Percentiles rank a stretch among this genome's conserved stretches.
These are phyloP conservation scores for Diplodus sargus DNA, from an alignment of 2,797 vertebrate species.

Conservation along the genomic window DNA sequence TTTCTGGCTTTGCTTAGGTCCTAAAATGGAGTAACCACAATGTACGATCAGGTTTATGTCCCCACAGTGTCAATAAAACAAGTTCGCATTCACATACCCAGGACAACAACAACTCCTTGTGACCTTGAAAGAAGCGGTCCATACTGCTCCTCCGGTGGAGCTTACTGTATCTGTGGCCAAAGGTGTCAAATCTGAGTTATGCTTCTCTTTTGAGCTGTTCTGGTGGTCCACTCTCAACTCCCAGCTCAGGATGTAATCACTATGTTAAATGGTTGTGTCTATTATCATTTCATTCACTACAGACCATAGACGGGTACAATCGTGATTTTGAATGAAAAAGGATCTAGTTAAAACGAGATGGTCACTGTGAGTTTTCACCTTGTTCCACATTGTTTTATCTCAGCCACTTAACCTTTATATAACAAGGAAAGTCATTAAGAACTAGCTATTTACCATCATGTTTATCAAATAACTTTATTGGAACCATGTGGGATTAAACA, in stretches of 20 bases:
- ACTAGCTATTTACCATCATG: too few species aligned
- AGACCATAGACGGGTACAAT: background rate
- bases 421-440: too few species aligned
- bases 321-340: too few species aligned
- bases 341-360: too few species aligned
- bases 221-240: background rate
- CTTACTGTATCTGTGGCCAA: background rate
- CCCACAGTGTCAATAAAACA: background rate
- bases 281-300: background rate
- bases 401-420: too few species aligned
- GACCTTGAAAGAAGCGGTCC: background rate
- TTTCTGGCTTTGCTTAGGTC: background rate
- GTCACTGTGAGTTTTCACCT: too few species aligned
- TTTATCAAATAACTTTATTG: too few species aligned
- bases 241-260: background rate
- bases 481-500: background rate
- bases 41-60: background rate
- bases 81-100: background rate
- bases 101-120: background rate
- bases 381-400: too few species aligned
- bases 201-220: background rate
- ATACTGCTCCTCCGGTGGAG: background rate
- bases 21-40: background rate
- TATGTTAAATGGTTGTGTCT: background rate
- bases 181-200: conserved; percentile 14